phyloP scores from a whole-genome alignment of 2,797 vertebrate genomes.

The Xenentodon cancila region DNA sequence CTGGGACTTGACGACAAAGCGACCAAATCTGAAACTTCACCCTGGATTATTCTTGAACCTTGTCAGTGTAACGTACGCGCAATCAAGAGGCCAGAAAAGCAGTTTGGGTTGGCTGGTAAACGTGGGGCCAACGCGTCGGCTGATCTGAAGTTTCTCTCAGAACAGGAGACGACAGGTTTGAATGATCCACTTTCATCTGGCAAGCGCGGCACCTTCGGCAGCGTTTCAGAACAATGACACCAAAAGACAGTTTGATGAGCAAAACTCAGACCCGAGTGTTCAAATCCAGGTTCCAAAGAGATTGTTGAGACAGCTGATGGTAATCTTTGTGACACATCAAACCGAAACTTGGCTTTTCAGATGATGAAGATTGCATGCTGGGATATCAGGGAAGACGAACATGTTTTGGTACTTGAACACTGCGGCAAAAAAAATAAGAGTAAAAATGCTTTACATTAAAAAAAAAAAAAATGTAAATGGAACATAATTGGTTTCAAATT shows the following conservation, averaged over 20 bases:
- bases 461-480: too few species aligned
- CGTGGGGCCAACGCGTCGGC: background rate
- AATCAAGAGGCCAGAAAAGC: too few species aligned
- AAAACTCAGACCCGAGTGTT: slow-evolving; percentile 28
- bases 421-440: background rate
- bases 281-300: slow-evolving; percentile 33
- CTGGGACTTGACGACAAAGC: background rate
- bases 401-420: too few species aligned
- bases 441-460: too few species aligned
- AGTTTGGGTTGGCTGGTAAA: background rate
- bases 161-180: background rate
- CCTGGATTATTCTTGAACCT: background rate
- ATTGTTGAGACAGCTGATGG: slow-evolving; percentile 13
- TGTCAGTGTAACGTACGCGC: too few species aligned
- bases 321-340: slow-evolving; percentile 36
- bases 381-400: too few species aligned
- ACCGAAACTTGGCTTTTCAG: slow-evolving; percentile 4
- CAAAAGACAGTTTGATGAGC: slow-evolving; percentile 33
- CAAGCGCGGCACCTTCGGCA: slow-evolving; percentile 15
- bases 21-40: slow-evolving; percentile 8
- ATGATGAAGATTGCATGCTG: slow-evolving; percentile 8
- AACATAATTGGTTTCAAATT: too few species aligned
- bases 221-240: slow-evolving; percentile 29
- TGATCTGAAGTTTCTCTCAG: slow-evolving; percentile 19
- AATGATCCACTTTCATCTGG: slow-evolving; percentile 8